phyloP scores from a whole-genome alignment of 2,888 invertebrate species.

The Caenorhabditis sp. region DNA sequence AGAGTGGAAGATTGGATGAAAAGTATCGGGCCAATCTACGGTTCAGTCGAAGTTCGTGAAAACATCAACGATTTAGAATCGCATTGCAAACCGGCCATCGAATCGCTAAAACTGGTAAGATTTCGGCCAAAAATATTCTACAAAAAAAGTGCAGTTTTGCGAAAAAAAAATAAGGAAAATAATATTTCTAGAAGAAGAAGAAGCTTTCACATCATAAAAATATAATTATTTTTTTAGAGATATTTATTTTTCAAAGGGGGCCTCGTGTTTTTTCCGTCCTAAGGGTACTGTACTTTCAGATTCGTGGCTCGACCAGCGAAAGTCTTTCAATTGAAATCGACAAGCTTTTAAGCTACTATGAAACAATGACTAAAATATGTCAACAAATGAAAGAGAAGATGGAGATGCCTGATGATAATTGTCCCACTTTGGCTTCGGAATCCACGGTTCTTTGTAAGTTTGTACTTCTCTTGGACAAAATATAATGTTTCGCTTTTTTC shows the following conservation, averaged over 20 bases:
- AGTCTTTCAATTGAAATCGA: constrained; percentile 8
- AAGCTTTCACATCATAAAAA: not conserved
- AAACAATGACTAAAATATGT: constrained; percentile 9
- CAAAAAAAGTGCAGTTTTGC: not conserved
- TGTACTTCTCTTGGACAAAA: too few relatives aligned
- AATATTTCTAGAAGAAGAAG: not conserved
- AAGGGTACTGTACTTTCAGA: not conserved
- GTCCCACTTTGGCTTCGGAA: too few relatives aligned
- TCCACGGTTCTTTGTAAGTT: too few relatives aligned
- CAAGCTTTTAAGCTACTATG: constrained; percentile 11
- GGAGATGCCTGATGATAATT: constrained; percentile 6
- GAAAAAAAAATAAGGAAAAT: not conserved
- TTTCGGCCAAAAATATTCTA: not conserved
- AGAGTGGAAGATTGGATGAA: constrained; percentile 18
- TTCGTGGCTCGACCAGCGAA: not conserved
- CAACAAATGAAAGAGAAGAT: constrained; percentile 17
- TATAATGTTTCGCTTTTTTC: too few relatives aligned
- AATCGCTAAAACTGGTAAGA: constrained; percentile 12
- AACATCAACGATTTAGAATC: constrained; percentile 15
- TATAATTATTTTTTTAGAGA: not conserved
- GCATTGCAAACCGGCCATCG: constrained; percentile 13
- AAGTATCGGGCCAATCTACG: constrained; percentile 12
- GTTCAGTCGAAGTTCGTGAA: constrained; percentile 16
- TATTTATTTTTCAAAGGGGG: not conserved
- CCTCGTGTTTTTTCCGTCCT: too few relatives aligned